Evolutionary conservation across 2,113 vertebrate genomes (phyloP), one percentile per base, ranked within the genome.

Genomic region (Cyanoliseus patagonus): DNA sequence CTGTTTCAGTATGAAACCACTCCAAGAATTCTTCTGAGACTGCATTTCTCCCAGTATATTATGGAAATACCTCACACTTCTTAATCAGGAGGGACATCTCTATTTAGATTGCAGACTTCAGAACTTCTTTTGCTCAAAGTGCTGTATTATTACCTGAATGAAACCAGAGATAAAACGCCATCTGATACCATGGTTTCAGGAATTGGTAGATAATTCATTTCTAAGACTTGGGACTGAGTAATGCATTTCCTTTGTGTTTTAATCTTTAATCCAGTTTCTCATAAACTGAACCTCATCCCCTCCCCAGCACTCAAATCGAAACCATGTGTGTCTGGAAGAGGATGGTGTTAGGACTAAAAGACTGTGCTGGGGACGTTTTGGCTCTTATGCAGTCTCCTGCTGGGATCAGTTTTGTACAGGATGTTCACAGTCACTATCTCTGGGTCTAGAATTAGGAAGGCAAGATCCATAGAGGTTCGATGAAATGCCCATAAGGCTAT

Each of bases 191-290:
- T 24, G 47, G 42, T 80, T 84, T 90, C 62, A 49, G 35, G 57
- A 92, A 55, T 11, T 0, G 0, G 22, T 39, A 94, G 80, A 68
- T 41, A 81, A 78, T 92, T 83, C 4, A 86, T 95, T 96, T 97
- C 76, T 85, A 76, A 96, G 96, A 88, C 51, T 86, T 90, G 95
- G 88, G 93, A 86, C 61, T 61, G 35, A 77, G 51, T 90, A 91
- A 91, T 96, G 79, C 20, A 63, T 90, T 94, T 84, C 39, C 80
- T 88, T 79, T 75, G 69, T 80, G 78, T 39, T 79, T 94, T 84
- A 35, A 37, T 33, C 66, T 82, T 68, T 64, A 83, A 86, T 55
- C 37, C 5, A 3, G 88, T 92, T 74, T 49, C 46, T 46, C 53
- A 53, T 3, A 47, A 66, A 46, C 3, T 23, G 30, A 94, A 49